Conservation (phyloP, 2,113 vertebrate genomes). For the Ovibos moschatus region DNA sequence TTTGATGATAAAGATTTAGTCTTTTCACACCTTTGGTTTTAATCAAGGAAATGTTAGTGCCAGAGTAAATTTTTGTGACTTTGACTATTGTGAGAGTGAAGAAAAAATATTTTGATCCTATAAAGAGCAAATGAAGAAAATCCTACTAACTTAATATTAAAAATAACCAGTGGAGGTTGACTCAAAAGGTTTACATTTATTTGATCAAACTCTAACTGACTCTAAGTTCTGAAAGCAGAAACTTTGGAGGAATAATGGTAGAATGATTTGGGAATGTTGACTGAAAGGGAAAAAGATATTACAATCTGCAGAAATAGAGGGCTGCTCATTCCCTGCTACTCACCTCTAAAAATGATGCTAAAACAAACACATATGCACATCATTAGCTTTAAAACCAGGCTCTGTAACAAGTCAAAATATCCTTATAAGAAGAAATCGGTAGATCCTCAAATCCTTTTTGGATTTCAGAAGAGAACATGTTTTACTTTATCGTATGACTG, state of each 20-base stretch:
- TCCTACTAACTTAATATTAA: background rate
- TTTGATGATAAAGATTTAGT: background rate
- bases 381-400: background rate
- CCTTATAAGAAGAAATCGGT: background rate
- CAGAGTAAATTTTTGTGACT: background rate
- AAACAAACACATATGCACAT: background rate
- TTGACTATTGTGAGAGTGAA: background rate
- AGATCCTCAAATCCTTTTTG: background rate
- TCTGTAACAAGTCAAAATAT: background rate
- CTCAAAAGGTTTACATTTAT: background rate
- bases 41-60: background rate
- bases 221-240: background rate
- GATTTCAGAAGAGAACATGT: background rate
- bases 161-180: background rate
- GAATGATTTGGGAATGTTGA: background rate
- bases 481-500: background rate
- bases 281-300: background rate
- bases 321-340: background rate
- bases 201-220: background rate
- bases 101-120: background rate
- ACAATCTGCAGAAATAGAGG: background rate
- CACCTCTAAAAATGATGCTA: background rate
- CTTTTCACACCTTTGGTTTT: background rate
- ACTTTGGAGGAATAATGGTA: background rate
- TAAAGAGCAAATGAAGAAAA: conserved; percentile 13